Percentiles rank a stretch among this genome's conserved stretches.
phyloP scores from a whole-genome alignment of 1,140 invertebrate genomes.

The Hetaerina americana region DNA sequence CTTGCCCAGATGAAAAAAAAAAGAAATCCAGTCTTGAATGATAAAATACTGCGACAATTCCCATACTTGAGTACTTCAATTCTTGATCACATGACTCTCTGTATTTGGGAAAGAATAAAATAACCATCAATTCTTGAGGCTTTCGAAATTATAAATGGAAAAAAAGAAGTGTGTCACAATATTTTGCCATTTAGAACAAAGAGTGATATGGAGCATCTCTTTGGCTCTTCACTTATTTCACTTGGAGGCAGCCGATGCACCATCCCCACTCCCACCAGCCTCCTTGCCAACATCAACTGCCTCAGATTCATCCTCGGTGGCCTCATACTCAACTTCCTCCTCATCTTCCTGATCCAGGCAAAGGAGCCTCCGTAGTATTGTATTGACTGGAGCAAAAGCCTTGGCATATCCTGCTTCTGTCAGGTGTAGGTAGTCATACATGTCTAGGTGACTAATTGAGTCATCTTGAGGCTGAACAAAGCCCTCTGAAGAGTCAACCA shows the following conservation, averaged over 20 bases:
- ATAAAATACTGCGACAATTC: no score
- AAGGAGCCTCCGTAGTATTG: conserved; percentile 58
- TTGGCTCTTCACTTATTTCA: no score
- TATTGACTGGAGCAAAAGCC: conserved; percentile 66
- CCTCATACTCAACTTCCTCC: conserved; percentile 23
- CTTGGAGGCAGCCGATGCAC: not conserved
- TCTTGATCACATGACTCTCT: no score
- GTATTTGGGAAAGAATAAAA: no score
- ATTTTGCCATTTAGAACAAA: no score
- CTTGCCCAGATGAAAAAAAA: no score
- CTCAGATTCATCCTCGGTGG: not conserved
- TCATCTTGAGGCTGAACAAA: conserved; percentile 57
- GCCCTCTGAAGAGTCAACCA: conserved; percentile 58
- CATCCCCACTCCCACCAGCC: not conserved
- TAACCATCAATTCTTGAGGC: no score
- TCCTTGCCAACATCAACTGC: not conserved
- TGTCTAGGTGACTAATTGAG: conserved; percentile 69
- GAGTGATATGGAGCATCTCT: no score
- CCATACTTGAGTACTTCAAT: no score
- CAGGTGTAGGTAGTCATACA: conserved; percentile 79
- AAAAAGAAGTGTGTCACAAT: no score
- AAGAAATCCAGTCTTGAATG: no score
- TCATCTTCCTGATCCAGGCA: conserved; percentile 58
- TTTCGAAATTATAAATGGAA: no score
- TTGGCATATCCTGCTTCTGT: conserved; percentile 71